Evolutionary conservation across 2,113 vertebrate genomes (phyloP), one percentile per base, ranked within the genome.

Genomic region (Paracanthobrama guichenoti): DNA sequence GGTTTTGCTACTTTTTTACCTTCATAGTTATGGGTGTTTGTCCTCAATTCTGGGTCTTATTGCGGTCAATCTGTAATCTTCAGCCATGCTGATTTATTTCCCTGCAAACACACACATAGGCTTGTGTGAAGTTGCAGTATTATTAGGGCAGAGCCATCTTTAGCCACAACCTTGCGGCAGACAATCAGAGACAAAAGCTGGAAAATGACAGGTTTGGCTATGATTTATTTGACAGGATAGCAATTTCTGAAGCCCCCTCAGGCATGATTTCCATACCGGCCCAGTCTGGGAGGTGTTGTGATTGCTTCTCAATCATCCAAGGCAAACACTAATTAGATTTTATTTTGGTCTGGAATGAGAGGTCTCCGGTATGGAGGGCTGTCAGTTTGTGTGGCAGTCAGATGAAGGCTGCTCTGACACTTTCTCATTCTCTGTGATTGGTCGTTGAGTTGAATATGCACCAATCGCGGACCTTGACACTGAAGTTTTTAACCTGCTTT

Each of bases 221-320:
- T 86, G 84, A 90, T 88, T 91, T 89, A 86, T 85, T 79, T 88
- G 85, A 87, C 84, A 90, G 89, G 88, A 89, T 89, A 82, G 83
- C 69, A 86, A 81, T 90, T 90, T 90, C 57, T 81, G 75, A 59
- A 77, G 66, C 87, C 85, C 90, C 91, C 84, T 11, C 67, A 88
- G 90, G 85, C 87, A 84, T 24, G 73, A 89, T 92, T 92, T 93
- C 84, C 87, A 91, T 92, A 89, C 91, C 50, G 89, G 87, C 90
- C 89, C 87, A 90, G 88, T 88, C 72, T 66, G 81, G 89, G 90
- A 87, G 90, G 89, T 92, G 89, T 90, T 93, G 86, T 94, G 92
- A 94, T 94, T 94, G 93, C 90, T 93, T 95, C 93, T 92, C 93
- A 93, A 94, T 94, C 92, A 94, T 91, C 91, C 89, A 89, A 92